Percentiles rank a stretch among this genome's conserved stretches.
phyloP scores from a whole-genome alignment of 2,888 invertebrate genomes.

The Eueremaeus valkanovi region DNA sequence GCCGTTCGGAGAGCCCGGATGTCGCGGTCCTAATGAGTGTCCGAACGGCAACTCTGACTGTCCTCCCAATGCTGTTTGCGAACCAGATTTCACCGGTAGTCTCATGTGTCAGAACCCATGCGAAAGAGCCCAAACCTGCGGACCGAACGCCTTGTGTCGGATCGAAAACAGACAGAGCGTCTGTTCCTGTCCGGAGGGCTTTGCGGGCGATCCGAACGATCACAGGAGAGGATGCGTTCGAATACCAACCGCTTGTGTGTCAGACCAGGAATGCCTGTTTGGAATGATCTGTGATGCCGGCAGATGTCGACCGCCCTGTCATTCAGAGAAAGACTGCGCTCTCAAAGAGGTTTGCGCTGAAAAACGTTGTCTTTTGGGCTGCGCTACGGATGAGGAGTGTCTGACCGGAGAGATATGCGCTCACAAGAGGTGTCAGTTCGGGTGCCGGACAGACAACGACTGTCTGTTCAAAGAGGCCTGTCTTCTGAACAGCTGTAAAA shows the following conservation, averaged over 20 bases:
- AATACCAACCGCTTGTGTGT: constrained; percentile 57
- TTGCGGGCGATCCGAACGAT: constrained; percentile 67
- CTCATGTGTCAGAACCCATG: constrained; percentile 46
- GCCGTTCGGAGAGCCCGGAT: constrained; percentile 63
- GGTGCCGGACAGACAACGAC: constrained; percentile 74
- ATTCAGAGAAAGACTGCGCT: constrained; percentile 46
- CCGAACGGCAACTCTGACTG: constrained; percentile 49
- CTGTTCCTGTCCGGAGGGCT: constrained; percentile 57
- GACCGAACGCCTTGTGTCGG: constrained; percentile 51
- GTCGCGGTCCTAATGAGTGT: constrained; percentile 71
- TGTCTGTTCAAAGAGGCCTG: constrained; percentile 71
- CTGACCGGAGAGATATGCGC: constrained; percentile 79
- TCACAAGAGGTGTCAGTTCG: constrained; percentile 68
- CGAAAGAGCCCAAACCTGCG: constrained; percentile 34
- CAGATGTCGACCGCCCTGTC: constrained; percentile 47
- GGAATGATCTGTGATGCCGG: constrained; percentile 68
- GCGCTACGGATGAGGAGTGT: constrained; percentile 73
- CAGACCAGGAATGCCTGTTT: constrained; percentile 75
- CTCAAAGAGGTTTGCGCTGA: constrained; percentile 45
- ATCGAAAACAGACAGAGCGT: constrained; percentile 55
- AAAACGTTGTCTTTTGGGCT: constrained; percentile 63
- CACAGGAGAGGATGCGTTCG: constrained; percentile 44
- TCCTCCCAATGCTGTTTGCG: constrained; percentile 60
- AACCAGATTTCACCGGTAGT: constrained; percentile 52
- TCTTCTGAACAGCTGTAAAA: constrained; percentile 70